Conservation (phyloP, 2,888 invertebrate genomes). For the Belgica antarctica region DNA sequence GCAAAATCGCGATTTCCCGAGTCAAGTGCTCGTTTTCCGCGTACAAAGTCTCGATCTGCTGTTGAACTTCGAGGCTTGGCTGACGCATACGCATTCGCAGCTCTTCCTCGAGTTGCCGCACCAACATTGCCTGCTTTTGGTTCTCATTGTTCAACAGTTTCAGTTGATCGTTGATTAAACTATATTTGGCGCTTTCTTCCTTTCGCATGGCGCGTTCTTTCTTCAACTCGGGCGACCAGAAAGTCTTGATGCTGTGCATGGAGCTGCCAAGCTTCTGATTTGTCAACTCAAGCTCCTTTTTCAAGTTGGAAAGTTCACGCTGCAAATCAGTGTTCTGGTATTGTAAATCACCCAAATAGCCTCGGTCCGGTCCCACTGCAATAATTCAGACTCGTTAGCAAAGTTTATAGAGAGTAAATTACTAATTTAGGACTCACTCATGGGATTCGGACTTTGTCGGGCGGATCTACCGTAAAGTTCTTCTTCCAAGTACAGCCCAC, state of each 20-base stretch:
- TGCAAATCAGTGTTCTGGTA: conserved; percentile 94
- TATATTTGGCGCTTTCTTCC: conserved; percentile 96
- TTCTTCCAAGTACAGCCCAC: conserved; percentile 68
- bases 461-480: conserved; percentile 68
- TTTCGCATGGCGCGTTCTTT: conserved; percentile 94
- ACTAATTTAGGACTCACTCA: conserved; percentile 50
- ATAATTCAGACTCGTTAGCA: background rate
- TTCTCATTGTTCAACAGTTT: conserved; percentile 94
- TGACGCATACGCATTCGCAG: conserved; percentile 82
- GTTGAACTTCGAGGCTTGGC: conserved; percentile 86
- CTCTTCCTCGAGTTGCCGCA: conserved; percentile 90
- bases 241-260: conserved; percentile 99
- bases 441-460: conserved; percentile 68
- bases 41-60: conserved; percentile 87
- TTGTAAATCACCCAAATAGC: conserved; percentile 80
- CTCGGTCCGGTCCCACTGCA: conserved; percentile 57
- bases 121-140: conserved; percentile 96
- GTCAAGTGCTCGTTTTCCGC: conserved; percentile 93
- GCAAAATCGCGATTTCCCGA: conserved; percentile 85
- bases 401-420: background rate
- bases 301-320: conserved; percentile 84
- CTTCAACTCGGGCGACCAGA: conserved; percentile 99
- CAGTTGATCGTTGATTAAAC: conserved; percentile 93
- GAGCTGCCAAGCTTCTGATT: conserved; percentile 97
- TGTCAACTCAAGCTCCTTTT: conserved; percentile 91